Conservation (phyloP, 2,113 vertebrate genomes). For the Gasterosteus nipponicus region DNA sequence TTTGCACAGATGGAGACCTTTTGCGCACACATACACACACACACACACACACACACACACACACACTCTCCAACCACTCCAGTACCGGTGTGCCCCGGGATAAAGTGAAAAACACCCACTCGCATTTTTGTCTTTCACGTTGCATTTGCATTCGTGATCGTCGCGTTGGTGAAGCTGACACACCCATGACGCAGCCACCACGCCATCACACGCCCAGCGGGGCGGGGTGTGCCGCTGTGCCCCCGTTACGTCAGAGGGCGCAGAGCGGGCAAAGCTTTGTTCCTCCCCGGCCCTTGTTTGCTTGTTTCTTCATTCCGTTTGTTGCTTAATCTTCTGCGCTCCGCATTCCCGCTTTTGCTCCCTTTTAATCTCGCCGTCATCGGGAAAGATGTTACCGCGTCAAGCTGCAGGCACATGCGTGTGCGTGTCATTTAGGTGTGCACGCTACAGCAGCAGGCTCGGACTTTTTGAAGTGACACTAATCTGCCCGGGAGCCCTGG, state of each 20-base stretch:
- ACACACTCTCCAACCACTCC: constrained; percentile 8
- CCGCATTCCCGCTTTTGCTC: constrained; percentile 38
- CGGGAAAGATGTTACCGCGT: constrained; percentile 16
- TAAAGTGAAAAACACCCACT: constrained; percentile 52
- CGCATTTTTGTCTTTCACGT: constrained; percentile 29
- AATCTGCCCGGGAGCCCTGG: constrained; percentile 8
- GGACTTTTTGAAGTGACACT: constrained; percentile 13
- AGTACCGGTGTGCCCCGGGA: constrained; percentile 9
- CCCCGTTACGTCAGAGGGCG: not conserved
- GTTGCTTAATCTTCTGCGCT: constrained; percentile 49
- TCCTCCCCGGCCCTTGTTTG: constrained; percentile 32
- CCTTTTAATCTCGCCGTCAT: constrained; percentile 53
- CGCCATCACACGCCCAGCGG: constrained; percentile 12
- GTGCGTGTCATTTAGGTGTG: constrained; percentile 27
- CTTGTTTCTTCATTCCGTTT: constrained; percentile 51
- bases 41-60: constrained; percentile 29
- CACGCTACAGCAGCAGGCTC: not conserved
- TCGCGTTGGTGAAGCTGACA: constrained; percentile 25
- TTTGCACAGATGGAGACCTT: constrained; percentile 62
- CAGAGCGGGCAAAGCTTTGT: constrained; percentile 12
- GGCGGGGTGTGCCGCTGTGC: constrained; percentile 2
- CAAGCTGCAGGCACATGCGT: constrained; percentile 11
- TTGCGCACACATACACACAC: constrained; percentile 14
- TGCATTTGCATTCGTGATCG: constrained; percentile 33
- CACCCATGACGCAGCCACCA: constrained; percentile 25